Conservation (phyloP, 2,888 invertebrate species). For the Scelioninae gen. 2 region DNA sequence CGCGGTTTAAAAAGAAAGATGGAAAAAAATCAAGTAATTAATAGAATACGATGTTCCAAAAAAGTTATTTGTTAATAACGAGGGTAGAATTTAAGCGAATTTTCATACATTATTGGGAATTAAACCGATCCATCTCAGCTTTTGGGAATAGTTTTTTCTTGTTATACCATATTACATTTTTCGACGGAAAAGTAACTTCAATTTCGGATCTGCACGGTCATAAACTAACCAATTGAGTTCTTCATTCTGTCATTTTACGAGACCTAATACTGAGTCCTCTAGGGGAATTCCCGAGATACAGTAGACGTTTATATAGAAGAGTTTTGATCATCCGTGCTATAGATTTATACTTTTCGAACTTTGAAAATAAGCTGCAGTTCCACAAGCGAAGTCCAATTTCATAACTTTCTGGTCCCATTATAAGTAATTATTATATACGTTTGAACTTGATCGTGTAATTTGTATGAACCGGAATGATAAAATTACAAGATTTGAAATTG, state of each 20-base stretch:
- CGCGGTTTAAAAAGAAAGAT: too few relatives aligned
- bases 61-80: not conserved
- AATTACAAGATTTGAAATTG: not conserved
- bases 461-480: not conserved
- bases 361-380: slow-evolving; percentile 7
- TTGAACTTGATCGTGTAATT: not conserved
- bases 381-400: not conserved
- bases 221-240: slow-evolving; percentile 41
- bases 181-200: slow-evolving; percentile 33
- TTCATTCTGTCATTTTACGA: slow-evolving; percentile 42
- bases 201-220: slow-evolving; percentile 30
- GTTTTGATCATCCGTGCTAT: slow-evolving; percentile 13
- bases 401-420: not conserved
- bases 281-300: slow-evolving; percentile 23
- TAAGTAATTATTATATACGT: not conserved
- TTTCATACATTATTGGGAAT: not conserved
- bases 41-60: too few relatives aligned
- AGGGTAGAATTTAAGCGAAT: not conserved
- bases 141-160: slow-evolving; percentile 12
- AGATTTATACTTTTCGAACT: slow-evolving; percentile 17
- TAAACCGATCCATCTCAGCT: not conserved
- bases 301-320: slow-evolving; percentile 28
- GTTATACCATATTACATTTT: slow-evolving; percentile 27
- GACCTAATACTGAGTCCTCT: slow-evolving; percentile 34
- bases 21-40: not conserved